Base-by-base conservation (phyloP, 1,140 invertebrate species). In the Macrotrachela quadricornifera region DNA sequence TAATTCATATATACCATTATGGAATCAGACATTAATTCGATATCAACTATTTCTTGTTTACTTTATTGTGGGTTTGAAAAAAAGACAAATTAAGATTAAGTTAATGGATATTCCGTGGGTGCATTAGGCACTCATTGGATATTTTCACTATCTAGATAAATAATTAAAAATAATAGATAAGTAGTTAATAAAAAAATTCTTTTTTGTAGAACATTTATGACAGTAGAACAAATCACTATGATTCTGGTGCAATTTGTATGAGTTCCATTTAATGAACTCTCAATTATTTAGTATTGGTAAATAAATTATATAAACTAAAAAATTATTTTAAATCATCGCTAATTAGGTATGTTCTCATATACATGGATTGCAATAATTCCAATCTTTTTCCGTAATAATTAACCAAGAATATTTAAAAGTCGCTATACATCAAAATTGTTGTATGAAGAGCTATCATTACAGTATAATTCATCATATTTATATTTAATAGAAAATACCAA, bases 261-360 rank as follows among this genome's bases (percentile, higher is more conserved):
- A 11, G 83, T 87, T 56, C 60, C 83, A 92, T 69, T 60, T 83
- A 0, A 85, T 90, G 80, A 92, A 92, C 65, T 81, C 82, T 0
- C 74, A 80, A 57, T 73, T 90, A 1, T 90, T 91, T 65, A 74
- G 70, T 46, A 88, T 90, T 59, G 85, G 85, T 82, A 66, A 64
- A 12, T 42, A 12, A 12, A 42, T n/a, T n/a, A n/a, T 12, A 42
- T 12, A 12, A 12, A 42, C 12, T 42, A 12, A n/a, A 16, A 21
- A 36, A 15, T 50, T 55, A 12, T 50, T 42, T 14, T n/a, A n/a
- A n/a, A n/a, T n/a, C n/a, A n/a, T n/a, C n/a, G n/a, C n/a, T n/a
- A n/a, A n/a, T n/a, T n/a, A n/a, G n/a, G n/a, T 49, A 87, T 90
- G 83, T 91, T 90, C 71, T 84, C 86, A 0, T 90, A 83, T 70